These are phyloP conservation scores for Cinclus cinclus DNA, from an alignment of 2,113 vertebrate species.

Conservation along the genomic window DNA sequence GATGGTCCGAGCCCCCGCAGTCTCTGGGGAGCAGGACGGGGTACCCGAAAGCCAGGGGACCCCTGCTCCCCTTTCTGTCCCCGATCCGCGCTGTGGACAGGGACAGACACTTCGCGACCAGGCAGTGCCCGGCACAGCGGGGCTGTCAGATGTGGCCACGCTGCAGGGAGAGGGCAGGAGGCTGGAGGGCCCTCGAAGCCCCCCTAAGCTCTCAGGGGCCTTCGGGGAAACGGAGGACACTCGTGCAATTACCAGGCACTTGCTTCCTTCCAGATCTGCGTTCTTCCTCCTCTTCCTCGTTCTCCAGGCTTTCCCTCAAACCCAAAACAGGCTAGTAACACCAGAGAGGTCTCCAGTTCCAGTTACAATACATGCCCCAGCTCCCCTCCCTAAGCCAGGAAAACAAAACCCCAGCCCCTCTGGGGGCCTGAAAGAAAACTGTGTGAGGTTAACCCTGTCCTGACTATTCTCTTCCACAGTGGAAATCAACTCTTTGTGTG, in stretches of 20 bases:
- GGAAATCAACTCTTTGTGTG: background rate
- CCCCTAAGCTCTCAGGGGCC: background rate
- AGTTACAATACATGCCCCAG: background rate
- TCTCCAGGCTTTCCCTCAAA: constrained; percentile 3
- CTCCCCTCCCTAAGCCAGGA: constrained; percentile 2
- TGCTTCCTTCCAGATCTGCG: background rate
- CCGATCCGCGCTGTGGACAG: background rate
- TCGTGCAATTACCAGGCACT: background rate
- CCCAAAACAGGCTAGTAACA: background rate
- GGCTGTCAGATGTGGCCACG: background rate
- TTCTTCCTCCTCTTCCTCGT: background rate
- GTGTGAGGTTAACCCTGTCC: constrained; percentile 19
- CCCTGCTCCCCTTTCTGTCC: background rate
- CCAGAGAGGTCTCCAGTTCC: background rate
- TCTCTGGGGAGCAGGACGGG: background rate
- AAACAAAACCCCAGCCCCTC: constrained; percentile 54
- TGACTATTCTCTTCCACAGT: background rate
- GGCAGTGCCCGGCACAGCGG: background rate
- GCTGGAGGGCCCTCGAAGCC: background rate
- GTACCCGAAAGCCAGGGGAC: background rate
- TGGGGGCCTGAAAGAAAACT: constrained; percentile 2
- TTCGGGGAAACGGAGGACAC: background rate
- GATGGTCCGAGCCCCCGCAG: background rate
- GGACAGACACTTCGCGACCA: background rate
- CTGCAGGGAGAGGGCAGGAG: background rate